phyloP scores from a whole-genome alignment of 2,113 vertebrate genomes.

The Ivindomyrus marchei region DNA sequence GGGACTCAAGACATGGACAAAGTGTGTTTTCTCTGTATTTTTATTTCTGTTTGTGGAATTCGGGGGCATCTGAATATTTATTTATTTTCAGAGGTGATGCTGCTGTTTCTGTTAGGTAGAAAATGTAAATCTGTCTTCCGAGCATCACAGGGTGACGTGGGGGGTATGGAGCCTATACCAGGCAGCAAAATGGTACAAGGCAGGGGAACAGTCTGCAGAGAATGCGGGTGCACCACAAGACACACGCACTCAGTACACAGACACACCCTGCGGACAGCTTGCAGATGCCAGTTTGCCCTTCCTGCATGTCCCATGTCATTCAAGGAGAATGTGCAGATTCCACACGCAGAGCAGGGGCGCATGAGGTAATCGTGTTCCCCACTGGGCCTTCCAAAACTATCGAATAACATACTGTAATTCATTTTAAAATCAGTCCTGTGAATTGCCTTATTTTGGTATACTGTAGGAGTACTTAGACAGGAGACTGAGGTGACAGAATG shows the following conservation, averaged over 20 bases:
- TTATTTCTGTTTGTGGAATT: not conserved
- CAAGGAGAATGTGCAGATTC: not conserved
- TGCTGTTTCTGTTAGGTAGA: not conserved
- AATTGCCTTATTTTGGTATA: not conserved
- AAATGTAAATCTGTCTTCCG: not conserved
- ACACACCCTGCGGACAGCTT: not conserved
- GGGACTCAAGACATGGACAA: not conserved
- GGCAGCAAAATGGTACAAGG: not conserved
- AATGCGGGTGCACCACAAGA: not conserved
- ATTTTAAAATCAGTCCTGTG: not conserved
- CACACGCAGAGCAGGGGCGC: not conserved
- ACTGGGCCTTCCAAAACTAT: not conserved
- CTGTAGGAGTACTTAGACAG: not conserved
- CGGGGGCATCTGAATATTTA: not conserved
- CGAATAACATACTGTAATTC: not conserved
- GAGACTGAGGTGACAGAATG: not conserved
- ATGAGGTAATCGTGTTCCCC: not conserved
- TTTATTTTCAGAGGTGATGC: not conserved
- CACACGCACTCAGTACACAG: not conserved
- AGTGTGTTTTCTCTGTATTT: not conserved
- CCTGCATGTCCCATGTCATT: not conserved
- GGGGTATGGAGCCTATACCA: not conserved
- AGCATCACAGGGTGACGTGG: not conserved
- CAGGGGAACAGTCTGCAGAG: not conserved
- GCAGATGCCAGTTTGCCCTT: not conserved